Base-by-base conservation (phyloP, 2,113 vertebrate genomes). In the Aphelocoma coerulescens region DNA sequence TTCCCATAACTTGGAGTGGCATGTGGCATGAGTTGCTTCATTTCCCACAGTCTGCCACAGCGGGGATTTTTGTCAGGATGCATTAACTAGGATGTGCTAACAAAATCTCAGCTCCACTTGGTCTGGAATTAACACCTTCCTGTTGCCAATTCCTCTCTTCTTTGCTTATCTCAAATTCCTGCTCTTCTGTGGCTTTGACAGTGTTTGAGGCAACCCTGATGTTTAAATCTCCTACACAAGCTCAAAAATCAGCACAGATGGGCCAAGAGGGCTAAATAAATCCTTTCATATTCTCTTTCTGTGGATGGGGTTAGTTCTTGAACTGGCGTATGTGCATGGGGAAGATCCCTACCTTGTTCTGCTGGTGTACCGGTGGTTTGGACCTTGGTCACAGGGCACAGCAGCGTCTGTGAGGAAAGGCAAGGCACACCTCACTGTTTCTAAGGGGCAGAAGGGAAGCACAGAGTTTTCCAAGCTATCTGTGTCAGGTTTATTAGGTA, bases 341-440 rank as follows among this genome's bases (percentile, higher is more conserved):
- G 18, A 68, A 0, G 0, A 2, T 87, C 13, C 22, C 11, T 59
- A 59, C 35, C 33, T 11, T 27, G 8, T 58, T 66, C 27, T 72
- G 11, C 16, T 1, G 2, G 9, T 6, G 3, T 15, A 7, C 7
- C 15, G 37, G 62, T 16, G 41, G 7, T 27, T 82, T 49, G 16
- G 15, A 68, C 7, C 54, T 49, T 0, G 0, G 26, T 32, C 51
- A n/a, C 0, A 0, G 27, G 10, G 28, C 73, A 17, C 19, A 61
- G 27, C 21, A 51, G 22, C 9, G 4, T 24, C n/a, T 54, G 20
- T 49, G 65, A 62, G n/a, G 41, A 82, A 67, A 43, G 24, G 1
- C 0, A 2, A 84, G 19, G 9, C 21, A 3, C 35, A 16, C 17
- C 49, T 73, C 24, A 17, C 22, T 52, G 19, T 30, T 79, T 83